Evolutionary conservation across 2,797 vertebrate genomes (phyloP).

Genomic region (Buphagus erythrorhynchus): DNA sequence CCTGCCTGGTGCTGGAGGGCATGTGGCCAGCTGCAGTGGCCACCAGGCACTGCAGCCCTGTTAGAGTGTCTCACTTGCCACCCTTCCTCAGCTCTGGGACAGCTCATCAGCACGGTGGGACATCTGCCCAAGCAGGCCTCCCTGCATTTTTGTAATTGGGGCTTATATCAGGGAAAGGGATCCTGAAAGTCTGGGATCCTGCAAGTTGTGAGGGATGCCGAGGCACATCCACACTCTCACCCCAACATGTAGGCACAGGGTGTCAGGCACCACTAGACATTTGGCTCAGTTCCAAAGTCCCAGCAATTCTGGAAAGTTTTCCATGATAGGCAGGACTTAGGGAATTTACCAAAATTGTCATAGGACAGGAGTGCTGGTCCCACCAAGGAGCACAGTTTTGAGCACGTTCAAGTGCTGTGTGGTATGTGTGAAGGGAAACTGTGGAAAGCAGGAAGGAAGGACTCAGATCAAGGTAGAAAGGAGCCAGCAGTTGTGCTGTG

Average conservation of each 20-base stretch:
- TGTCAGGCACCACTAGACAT: accelerated
- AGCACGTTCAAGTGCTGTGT: background rate
- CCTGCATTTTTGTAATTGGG: accelerated
- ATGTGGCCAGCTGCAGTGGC: accelerated
- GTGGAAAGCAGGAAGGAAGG: background rate
- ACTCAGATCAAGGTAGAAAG: background rate
- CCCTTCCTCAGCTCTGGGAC: background rate
- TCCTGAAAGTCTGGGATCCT: background rate
- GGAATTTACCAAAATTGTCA: background rate
- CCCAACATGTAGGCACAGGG: accelerated
- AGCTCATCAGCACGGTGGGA: background rate
- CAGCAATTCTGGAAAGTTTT: background rate
- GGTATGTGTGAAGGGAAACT: accelerated
- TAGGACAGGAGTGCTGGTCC: accelerated
- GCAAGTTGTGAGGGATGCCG: accelerated
- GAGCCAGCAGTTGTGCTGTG: background rate
- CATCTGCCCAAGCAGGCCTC: background rate
- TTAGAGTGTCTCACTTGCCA: background rate
- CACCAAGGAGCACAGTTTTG: accelerated
- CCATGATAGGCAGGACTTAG: background rate
- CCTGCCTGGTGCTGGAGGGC: background rate
- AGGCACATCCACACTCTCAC: accelerated
- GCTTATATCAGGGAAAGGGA: background rate
- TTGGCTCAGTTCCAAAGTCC: background rate
- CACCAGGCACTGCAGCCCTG: background rate